These are phyloP conservation scores for Mastacembelus armatus DNA, from an alignment of 2,797 vertebrate genomes.

Conservation along the genomic window DNA sequence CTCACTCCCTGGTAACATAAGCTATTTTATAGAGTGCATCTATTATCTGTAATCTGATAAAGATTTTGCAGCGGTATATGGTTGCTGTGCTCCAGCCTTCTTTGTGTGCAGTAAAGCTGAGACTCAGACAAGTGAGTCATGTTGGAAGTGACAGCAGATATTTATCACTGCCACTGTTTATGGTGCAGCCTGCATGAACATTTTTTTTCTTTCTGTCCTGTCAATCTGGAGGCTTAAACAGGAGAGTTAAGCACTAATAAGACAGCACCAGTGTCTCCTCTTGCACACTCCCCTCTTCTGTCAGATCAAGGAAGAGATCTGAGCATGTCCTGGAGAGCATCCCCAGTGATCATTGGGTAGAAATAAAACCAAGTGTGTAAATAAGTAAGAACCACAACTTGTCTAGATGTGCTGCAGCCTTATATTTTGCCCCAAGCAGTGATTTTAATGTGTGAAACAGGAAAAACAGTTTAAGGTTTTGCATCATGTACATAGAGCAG, in stretches of 20 bases:
- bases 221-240: conserved; percentile 69
- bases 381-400: conserved; percentile 58
- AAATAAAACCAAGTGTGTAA: conserved; percentile 67
- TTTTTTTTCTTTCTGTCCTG: conserved; percentile 58
- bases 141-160: conserved; percentile 82
- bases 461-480: conserved; percentile 57
- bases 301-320: conserved; percentile 68
- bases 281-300: conserved; percentile 41
- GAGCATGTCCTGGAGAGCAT: conserved; percentile 57
- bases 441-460: conserved; percentile 55
- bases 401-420: conserved; percentile 28
- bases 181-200: conserved; percentile 63
- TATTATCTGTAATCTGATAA: conserved; percentile 80
- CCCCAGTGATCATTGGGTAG: conserved; percentile 44
- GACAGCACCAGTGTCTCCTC: conserved; percentile 70
- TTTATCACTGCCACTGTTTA: conserved; percentile 83
- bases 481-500: conserved; percentile 48
- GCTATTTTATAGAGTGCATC: conserved; percentile 75
- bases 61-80: conserved; percentile 67
- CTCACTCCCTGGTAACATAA: conserved; percentile 67
- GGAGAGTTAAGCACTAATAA: conserved; percentile 73
- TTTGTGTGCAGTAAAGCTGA: conserved; percentile 69
- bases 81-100: conserved; percentile 54
- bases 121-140: conserved; percentile 79
- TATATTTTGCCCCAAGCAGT: conserved; percentile 49